phyloP scores from a whole-genome alignment of 2,797 vertebrate genomes.

The Mus minutoides region DNA sequence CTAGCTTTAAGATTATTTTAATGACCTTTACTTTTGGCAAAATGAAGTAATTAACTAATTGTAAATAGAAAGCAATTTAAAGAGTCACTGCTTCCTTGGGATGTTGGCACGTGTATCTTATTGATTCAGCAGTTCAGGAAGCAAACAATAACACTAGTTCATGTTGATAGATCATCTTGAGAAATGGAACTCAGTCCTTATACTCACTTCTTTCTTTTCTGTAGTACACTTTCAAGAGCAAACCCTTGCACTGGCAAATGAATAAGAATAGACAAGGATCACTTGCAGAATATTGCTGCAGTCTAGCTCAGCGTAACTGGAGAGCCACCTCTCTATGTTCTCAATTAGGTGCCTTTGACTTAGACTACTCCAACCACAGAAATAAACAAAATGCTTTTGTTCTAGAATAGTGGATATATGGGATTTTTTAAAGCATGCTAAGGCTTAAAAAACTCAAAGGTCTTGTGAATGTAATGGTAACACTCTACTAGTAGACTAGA shows the following conservation, averaged over 20 bases:
- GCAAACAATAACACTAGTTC: constrained; percentile 76
- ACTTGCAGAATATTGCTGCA: constrained; percentile 25
- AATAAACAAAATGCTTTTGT: constrained; percentile 49
- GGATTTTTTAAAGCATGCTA: not conserved
- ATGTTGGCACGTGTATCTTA: constrained; percentile 70
- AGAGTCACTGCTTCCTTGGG: constrained; percentile 86
- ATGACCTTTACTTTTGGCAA: constrained; percentile 88
- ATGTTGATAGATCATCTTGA: constrained; percentile 73
- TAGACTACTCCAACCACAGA: constrained; percentile 9
- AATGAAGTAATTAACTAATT: constrained; percentile 90
- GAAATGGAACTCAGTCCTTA: constrained; percentile 3
- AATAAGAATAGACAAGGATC: constrained; percentile 17
- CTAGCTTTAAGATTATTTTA: constrained; percentile 83
- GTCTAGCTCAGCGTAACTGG: constrained; percentile 26
- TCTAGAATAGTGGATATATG: constrained; percentile 48
- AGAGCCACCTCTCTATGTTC: not conserved
- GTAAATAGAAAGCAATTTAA: constrained; percentile 88
- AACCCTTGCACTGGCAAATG: constrained; percentile 56
- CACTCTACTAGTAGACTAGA: not conserved
- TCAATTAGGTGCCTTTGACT: constrained; percentile 37
- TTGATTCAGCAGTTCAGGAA: constrained; percentile 74
- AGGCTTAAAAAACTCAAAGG: not conserved
- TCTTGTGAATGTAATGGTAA: not conserved
- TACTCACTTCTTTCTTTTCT: constrained; percentile 65
- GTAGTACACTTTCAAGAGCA: constrained; percentile 57